Evolutionary conservation across 2,888 invertebrate species (phyloP), one percentile per base, ranked within the genome.

Genomic region (Liposcelis brunnea): DNA sequence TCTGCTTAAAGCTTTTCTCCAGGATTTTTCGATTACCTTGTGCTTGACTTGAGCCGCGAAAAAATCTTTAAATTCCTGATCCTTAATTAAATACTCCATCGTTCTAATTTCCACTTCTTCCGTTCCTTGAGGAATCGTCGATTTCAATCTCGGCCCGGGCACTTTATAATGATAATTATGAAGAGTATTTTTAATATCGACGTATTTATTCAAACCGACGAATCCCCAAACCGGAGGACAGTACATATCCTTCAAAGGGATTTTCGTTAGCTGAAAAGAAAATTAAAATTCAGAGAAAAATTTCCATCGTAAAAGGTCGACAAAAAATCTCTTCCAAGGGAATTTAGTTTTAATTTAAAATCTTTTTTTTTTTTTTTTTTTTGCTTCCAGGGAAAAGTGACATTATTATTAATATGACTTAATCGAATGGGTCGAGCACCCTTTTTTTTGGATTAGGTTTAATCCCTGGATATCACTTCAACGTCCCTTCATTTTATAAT

Each of bases 141-240:
- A 70, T 49, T 65, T 65, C 44, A 57, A 57, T 52, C 68, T 70
- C 0, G 74, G 72, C 49, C 65, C 58, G 54, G 68, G 68, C 33
- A 66, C 58, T 50, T 70, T 61, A 48, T 68, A 68, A 26, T 26
- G 26, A 8, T 6, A 26, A 54, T 64, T 67, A 52, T 72, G 69
- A 42, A 72, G 54, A n/a, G 68, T 68, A 35, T 67, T 69, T 47
- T 59, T 60, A 12, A 72, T 56, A 56, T 75, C 75, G 5, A 74
- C 64, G 46, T 70, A 64, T 31, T 69, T 33, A 31, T 45, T 3
- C 49, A 10, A 40, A 54, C 56, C 56, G 36, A 71, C 62, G 51
- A 70, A 75, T 7, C 76, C 76, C 75, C 75, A 76, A 4, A 76
- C 74, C 26, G 75, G 73, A 7, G 75, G 72, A 46, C 70, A 72